Evolutionary conservation across 2,113 vertebrate genomes (phyloP), one percentile per base, ranked within the genome.

Genomic region (Mesoclemmys tuberculata): DNA sequence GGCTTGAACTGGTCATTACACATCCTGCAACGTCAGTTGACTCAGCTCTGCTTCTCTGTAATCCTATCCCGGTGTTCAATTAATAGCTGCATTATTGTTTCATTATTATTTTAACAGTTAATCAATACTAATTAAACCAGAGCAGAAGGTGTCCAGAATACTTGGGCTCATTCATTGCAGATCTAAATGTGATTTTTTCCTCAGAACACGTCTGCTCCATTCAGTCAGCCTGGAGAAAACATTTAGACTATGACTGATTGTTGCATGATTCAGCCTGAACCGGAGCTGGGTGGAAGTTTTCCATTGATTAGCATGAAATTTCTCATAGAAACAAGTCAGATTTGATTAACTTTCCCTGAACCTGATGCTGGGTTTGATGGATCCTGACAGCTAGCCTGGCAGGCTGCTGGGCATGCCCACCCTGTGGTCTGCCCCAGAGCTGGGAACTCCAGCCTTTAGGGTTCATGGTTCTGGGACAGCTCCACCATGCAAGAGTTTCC

Each of bases 21-120:
- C 89, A 58, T 38, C 24, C 9, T 90, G 55, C 19, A 89, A 75
- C 10, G 16, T 49, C 46, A 85, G 2, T 14, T 77, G 13, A 83
- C 24, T 78, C 78, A 94, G 82, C 11, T 2, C 77, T 38, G 12
- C 9, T 54, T 78, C 8, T 18, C 89, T 89, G 78, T 16, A 93
- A 94, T 78, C 81, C 68, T 85, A 13, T 8, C 51, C 71, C 68
- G 55, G 3, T 44, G 78, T 96, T 96, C 80, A 96, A 51, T 81
- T 90, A 51, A 87, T 78, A 38, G 31, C 48, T 95, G 89, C 77
- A 92, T 91, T 44, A 75, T 92, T 77, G 87, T 87, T 93, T 94
- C 56, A 80, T 90, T 93, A 85, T 35, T 58, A 96, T 83, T 88
- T 96, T 85, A 97, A 88, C 49, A 94, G 89, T 64, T 85, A 95